Percentiles rank a stretch among this genome's conserved stretches.
These are phyloP conservation scores for Amphiura filiformis DNA, from an alignment of 35 echinoderm and acorn worm genomes.

Conservation along the genomic window DNA sequence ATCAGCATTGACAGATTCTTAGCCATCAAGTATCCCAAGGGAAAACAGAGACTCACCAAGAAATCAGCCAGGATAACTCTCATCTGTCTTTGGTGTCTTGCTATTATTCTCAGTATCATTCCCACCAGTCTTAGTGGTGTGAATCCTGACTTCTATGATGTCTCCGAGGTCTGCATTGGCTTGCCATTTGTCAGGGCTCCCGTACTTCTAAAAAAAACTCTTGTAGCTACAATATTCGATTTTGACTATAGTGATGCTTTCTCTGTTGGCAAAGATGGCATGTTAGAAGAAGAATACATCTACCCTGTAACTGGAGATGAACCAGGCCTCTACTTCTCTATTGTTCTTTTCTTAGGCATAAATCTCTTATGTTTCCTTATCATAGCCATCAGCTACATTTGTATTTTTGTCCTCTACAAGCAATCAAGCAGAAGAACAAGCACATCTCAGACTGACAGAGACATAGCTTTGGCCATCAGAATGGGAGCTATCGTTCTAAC, in stretches of 20 bases:
- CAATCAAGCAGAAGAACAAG: neutral
- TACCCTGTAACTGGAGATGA: neutral
- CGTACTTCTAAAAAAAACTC: constrained; percentile 15
- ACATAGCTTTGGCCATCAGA: constrained; percentile 19
- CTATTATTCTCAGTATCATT: constrained; percentile 13
- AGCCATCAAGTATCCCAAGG: too few species aligned
- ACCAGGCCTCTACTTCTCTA: constrained; percentile 36
- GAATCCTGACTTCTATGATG: constrained; percentile 18
- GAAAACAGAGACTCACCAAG: neutral
- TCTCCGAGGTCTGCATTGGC: constrained; percentile 44
- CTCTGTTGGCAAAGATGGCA: neutral
- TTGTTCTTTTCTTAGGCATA: constrained; percentile 33
- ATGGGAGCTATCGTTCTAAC: constrained; percentile 43
- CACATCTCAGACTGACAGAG: neutral
- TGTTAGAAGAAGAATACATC: constrained; percentile 11
- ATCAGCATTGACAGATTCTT: constrained; percentile 55
- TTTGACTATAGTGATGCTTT: neutral
- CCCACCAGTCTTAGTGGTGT: neutral
- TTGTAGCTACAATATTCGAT: neutral
- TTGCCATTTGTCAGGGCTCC: constrained; percentile 45
- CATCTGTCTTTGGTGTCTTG: constrained; percentile 18
- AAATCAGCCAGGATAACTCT: neutral
- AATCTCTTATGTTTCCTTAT: constrained; percentile 32
- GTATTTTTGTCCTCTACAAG: constrained; percentile 20
- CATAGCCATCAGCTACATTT: constrained; percentile 31